Percentiles rank a stretch among this genome's conserved stretches.
Conservation (phyloP, 2,888 invertebrate genomes). For the Nephrotoma flavescens region DNA sequence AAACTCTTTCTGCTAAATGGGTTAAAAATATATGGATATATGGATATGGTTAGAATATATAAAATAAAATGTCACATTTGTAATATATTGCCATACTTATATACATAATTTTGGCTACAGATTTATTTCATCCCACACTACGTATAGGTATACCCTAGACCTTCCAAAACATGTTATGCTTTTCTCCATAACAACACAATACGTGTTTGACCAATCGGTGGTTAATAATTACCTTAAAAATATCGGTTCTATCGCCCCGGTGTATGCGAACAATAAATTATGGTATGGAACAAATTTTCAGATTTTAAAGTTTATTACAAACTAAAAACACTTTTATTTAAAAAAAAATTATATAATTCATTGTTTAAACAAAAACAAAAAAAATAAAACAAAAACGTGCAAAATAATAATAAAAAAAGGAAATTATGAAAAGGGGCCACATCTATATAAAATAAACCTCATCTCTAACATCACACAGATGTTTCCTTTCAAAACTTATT, state of each 20-base stretch:
- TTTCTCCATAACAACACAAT: neutral
- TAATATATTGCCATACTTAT: neutral
- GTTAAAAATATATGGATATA: neutral
- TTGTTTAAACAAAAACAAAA: neutral
- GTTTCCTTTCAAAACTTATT: conserved; percentile 4
- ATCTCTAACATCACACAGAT: conserved; percentile 2
- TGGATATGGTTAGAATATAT: neutral
- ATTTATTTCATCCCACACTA: neutral
- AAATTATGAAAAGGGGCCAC: neutral
- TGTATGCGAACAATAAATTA: neutral
- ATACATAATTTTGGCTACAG: neutral
- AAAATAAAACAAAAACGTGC: neutral
- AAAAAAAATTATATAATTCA: neutral
- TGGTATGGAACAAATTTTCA: neutral
- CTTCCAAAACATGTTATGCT: neutral
- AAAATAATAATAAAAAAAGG: neutral
- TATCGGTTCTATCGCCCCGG: neutral
- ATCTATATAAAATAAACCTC: conserved; percentile 1
- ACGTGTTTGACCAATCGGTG: neutral
- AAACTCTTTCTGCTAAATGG: neutral
- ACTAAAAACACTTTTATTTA: neutral
- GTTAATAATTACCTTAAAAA: neutral
- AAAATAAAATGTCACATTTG: neutral
- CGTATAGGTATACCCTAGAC: neutral
- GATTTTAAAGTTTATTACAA: neutral